Evolutionary conservation across 2,797 vertebrate species (phyloP), one percentile per base, ranked within the genome.

Genomic region (Tarsius wallacei): DNA sequence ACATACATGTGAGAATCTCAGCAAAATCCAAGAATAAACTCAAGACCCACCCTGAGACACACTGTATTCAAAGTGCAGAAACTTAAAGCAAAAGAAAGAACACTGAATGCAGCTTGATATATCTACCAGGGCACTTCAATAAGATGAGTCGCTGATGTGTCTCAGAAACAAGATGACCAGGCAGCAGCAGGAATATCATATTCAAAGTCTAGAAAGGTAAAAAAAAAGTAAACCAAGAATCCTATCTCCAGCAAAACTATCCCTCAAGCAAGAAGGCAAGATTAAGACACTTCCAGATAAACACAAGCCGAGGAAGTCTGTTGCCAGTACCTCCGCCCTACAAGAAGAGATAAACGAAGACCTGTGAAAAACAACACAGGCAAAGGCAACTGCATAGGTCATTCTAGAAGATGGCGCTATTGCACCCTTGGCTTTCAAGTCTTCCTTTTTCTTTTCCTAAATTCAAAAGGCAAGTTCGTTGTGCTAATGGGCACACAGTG

Each of bases 11-110:
- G 66, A 92, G 57, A 95, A 77, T 53, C 31, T 90, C 80, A 77
- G 63, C 12, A 6, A 90, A 70, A 73, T 93, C 76, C n/a, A 87
- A 82, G 81, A 82, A 93, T 53, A 90, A 94, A 74, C 51, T 89
- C 74, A 92, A 95, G n/a, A 88, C 63, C 13, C 42, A 84, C 11
- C 2, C 10, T 33, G 12, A 33, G 2, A 57, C 22, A 68, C 4
- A 84, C 53, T 57, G 57, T 22, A 85, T 71, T 82, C n/a, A 66
- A 94, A 73, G 28, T 66, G 13, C 14, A 76, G 66, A 90, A 93
- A 71, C 19, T 14, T 63, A 93, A 71, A 66, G 7, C 71, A 33
- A 94, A 85, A 83, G 33, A 87, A 42, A 63, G 7, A 86, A 93
- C 66, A 19, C 6, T 78, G 36, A 85, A 90, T 80, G 64, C 8